Conservation (phyloP, 2,797 vertebrate genomes). For the Acanthornis magna region DNA sequence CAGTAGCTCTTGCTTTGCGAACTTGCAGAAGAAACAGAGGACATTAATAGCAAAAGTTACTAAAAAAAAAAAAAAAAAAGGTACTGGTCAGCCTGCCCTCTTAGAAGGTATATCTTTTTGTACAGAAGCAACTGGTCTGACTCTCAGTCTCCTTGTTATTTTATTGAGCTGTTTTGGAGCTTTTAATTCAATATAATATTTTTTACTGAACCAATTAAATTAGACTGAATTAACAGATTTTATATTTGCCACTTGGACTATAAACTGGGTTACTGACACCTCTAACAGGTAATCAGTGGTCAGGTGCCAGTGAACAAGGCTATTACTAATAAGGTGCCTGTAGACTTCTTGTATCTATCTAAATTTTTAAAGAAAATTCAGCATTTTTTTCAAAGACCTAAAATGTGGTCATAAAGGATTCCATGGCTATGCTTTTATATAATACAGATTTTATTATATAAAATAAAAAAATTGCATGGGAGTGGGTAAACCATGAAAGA, state of each 20-base stretch:
- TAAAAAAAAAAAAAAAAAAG: not conserved
- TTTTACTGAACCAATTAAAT: not conserved
- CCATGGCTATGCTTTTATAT: not conserved
- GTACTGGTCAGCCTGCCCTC: not conserved
- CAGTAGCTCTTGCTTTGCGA: not conserved
- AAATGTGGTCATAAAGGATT: not conserved
- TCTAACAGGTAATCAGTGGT: not conserved
- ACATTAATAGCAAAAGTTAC: not conserved
- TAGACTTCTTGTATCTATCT: not conserved
- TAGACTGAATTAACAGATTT: not conserved
- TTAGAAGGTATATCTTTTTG: not conserved
- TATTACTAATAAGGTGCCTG: not conserved
- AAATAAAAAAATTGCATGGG: rapidly evolving
- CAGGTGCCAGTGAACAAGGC: not conserved
- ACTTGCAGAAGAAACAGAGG: not conserved
- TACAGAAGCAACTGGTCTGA: not conserved
- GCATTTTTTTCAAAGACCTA: not conserved
- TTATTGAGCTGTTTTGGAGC: not conserved
- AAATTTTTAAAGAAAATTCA: not conserved
- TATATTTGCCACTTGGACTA: not conserved
- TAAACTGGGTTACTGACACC: not conserved
- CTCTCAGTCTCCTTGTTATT: not conserved
- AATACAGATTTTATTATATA: not conserved
- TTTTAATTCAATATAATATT: not conserved
- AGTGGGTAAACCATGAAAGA: not conserved